Evolutionary conservation across 2,888 invertebrate genomes (phyloP), one percentile per base, ranked within the genome.

Genomic region (Limnephilus marmoratus): DNA sequence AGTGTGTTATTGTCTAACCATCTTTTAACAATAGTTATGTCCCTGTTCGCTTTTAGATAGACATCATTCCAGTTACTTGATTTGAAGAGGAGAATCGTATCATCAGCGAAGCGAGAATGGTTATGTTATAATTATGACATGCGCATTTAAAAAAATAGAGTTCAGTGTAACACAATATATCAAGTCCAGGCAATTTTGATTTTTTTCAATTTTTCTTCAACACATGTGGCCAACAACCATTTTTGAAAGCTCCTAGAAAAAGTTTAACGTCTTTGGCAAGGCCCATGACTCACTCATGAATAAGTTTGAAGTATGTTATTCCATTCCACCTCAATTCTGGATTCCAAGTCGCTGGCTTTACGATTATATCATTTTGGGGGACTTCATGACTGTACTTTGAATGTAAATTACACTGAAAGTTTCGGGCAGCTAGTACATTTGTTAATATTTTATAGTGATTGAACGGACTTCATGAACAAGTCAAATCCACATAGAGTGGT

Each of bases 371-470:
- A 68, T 68, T 68, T 68, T 68, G 68, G 24, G 24, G 68, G n/a
- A n/a, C 68, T 68, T 68, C 68, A 68, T n/a, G 9, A n/a, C 68
- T 68, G 68, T 68, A 68, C 68, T n/a, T 68, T 68, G 68, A 68
- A 68, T 68, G 68, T 68, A 68, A 68, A 68, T 68, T 68, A 68
- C n/a, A n/a, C 68, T 68, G 68, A 24, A 68, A 9, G 68, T 24
- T 68, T 68, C 68, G 9, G 9, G 24, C n/a, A 9, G n/a, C 24
- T 9, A 68, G 24, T n/a, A n/a, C 68, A 68, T 68, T 68, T 68
- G 68, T 68, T 24, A 68, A 68, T 68, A 68, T 68, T 68, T 68
- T 68, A 82, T 82, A 82, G 82, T 34, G 29, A 82, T 82, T 82
- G 82, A 82, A 82, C 15, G 34, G 18, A 82, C 24, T 68, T 68